A percentile compares a stretch with the other conserved stretches of the same genome.
Conservation (phyloP, 2,113 vertebrate genomes). For the Pavo muticus region DNA sequence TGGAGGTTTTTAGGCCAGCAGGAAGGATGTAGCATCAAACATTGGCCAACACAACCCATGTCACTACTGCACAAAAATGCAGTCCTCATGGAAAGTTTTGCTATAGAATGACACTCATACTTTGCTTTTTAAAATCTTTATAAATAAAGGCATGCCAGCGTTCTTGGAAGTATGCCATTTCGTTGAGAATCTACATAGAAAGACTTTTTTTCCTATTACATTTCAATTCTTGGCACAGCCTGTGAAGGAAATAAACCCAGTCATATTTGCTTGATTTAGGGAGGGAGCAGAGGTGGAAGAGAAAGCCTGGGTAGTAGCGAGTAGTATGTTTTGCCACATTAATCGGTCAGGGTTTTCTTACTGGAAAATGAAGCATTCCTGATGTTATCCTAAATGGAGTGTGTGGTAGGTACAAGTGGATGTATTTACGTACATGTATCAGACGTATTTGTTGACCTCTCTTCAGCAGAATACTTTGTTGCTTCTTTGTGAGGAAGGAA, state of each 20-base stretch:
- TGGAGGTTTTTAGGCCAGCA: neutral
- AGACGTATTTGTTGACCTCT: neutral
- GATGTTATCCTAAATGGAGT: neutral
- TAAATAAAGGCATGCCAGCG: neutral
- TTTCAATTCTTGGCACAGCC: neutral
- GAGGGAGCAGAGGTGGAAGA: neutral
- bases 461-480: slow-evolving; percentile 34
- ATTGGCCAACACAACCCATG: neutral
- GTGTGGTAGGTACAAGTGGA: neutral
- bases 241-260: neutral
- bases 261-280: neutral
- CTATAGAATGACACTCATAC: neutral
- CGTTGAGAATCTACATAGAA: neutral
- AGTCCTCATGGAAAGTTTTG: neutral
- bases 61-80: neutral
- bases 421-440: neutral
- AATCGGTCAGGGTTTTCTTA: slow-evolving; percentile 18
- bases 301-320: neutral
- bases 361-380: slow-evolving; percentile 26
- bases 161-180: neutral
- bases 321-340: neutral
- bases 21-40: neutral
- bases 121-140: neutral
- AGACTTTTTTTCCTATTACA: neutral
- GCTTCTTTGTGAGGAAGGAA: slow-evolving; percentile 9